Evolutionary conservation across 35 echinoderm and acorn worm species (phyloP).

Genomic region (Acanthaster planci): DNA sequence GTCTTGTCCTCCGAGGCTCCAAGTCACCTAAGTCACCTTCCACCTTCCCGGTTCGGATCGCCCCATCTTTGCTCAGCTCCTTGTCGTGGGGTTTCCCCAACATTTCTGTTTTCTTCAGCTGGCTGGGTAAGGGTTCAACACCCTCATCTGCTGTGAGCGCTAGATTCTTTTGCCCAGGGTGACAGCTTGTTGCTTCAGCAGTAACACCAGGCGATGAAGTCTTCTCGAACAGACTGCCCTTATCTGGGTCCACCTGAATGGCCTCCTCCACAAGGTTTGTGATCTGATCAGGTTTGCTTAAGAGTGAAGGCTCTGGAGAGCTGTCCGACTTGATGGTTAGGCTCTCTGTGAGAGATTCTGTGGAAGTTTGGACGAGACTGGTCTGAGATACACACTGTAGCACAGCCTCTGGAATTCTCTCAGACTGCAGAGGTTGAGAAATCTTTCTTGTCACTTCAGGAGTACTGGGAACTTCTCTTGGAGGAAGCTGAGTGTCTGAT

Average conservation of each 20-base stretch:
- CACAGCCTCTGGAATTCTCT: neutral
- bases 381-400: neutral
- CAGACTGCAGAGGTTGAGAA: neutral
- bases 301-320: neutral
- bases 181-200: neutral
- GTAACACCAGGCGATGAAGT: neutral
- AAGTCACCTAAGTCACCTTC: neutral
- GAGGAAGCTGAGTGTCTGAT: neutral
- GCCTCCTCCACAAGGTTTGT: conserved; percentile 7
- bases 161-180: neutral
- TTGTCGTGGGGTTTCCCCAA: neutral
- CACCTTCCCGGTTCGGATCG: neutral
- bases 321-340: neutral
- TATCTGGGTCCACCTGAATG: conserved; percentile 1
- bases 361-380: neutral
- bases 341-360: neutral
- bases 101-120: too few species aligned
- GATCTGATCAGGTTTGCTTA: conserved; percentile 13
- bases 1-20: conserved; percentile 4
- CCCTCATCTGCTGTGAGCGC: neutral
- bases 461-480: neutral
- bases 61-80: conserved; percentile 5
- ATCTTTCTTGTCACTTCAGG: neutral
- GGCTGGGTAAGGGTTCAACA: too few species aligned
- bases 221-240: neutral